phyloP scores from a whole-genome alignment of 1,140 invertebrate species.

The Nebria ingens region DNA sequence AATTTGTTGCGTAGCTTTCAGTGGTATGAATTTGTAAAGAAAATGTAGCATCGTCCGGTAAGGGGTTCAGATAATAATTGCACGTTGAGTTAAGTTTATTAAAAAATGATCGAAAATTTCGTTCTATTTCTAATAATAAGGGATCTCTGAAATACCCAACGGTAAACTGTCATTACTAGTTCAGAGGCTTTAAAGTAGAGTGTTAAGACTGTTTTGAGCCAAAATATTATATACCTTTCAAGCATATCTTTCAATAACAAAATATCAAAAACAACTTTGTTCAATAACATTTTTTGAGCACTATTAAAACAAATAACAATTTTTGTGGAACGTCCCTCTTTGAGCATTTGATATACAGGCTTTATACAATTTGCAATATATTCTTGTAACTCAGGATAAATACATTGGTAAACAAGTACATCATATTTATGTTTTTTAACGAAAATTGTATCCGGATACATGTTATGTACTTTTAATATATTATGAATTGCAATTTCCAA shows the following conservation, averaged over 20 bases:
- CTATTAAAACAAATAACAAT: constrained; percentile 28
- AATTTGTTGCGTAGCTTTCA: neutral
- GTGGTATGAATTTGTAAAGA: neutral
- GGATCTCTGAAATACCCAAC: neutral
- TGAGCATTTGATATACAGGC: constrained; percentile 26
- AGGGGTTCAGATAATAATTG: neutral
- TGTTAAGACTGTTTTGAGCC: constrained; percentile 10
- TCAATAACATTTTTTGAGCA: constrained; percentile 18
- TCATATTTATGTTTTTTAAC: constrained; percentile 41
- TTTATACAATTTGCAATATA: constrained; percentile 40
- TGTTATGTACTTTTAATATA: constrained; percentile 39
- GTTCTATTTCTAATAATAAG: neutral
- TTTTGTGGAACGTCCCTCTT: constrained; percentile 28
- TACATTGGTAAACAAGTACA: constrained; percentile 35
- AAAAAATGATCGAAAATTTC: neutral
- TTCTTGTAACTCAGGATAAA: constrained; percentile 42
- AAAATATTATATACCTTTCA: constrained; percentile 26
- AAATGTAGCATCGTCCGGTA: neutral
- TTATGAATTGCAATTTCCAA: constrained; percentile 43
- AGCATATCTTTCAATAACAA: constrained; percentile 21
- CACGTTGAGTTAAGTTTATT: neutral
- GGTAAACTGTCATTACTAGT: neutral
- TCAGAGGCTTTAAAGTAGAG: neutral
- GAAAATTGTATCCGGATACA: constrained; percentile 46
- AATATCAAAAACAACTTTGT: constrained; percentile 37